Evolutionary conservation across 2,888 invertebrate genomes (phyloP).

Genomic region (Lasioglossum marginatum): DNA sequence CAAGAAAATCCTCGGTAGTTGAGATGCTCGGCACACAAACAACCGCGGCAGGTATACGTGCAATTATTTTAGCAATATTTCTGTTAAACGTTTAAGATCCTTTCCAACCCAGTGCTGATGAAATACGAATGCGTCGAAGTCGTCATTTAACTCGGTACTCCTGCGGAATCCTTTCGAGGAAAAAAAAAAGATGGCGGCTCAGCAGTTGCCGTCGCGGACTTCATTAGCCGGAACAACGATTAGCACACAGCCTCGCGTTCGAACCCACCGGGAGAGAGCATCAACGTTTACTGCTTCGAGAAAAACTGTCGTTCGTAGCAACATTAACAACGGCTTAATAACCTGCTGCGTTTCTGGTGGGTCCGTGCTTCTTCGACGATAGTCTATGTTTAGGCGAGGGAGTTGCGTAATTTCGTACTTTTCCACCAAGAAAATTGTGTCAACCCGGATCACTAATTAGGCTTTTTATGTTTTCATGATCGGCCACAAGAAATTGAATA

Average conservation of each 20-base stretch:
- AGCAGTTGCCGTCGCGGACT: constrained; percentile 24
- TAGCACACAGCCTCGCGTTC: neutral
- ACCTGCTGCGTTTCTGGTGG: constrained; percentile 24
- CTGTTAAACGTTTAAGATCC: neutral
- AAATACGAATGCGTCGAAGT: constrained; percentile 10
- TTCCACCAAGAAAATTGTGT: constrained; percentile 28
- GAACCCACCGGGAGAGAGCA: neutral
- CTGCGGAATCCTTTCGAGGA: neutral
- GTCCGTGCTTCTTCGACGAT: constrained; percentile 11
- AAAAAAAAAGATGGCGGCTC: neutral
- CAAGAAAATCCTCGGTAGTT: neutral
- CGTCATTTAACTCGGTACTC: neutral
- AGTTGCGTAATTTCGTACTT: constrained; percentile 37
- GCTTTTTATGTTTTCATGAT: constrained; percentile 6
- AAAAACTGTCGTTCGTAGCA: constrained; percentile 32
- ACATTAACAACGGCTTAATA: constrained; percentile 46
- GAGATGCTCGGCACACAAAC: neutral
- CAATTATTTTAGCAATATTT: neutral
- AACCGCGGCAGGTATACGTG: neutral
- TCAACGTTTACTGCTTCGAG: constrained; percentile 25
- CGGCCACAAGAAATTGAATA: neutral
- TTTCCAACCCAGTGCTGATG: neutral
- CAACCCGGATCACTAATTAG: neutral
- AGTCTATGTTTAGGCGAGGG: constrained; percentile 14
- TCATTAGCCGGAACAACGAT: constrained; percentile 34